phyloP scores from a whole-genome alignment of 92 coral and sea anemone genomes.

The Phymanthus crucifer region DNA sequence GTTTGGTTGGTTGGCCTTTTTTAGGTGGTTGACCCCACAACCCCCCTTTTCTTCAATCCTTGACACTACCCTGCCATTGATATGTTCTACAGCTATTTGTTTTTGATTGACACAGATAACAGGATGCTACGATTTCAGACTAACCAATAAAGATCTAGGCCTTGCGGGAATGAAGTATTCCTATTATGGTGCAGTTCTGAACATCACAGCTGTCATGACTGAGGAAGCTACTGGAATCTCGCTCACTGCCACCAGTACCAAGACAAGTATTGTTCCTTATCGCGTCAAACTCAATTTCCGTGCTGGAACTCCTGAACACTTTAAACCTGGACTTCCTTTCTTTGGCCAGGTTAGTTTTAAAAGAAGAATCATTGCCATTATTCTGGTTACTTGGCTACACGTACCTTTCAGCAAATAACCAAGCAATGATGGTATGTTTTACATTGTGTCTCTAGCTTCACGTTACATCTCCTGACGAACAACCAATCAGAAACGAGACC shows the following conservation, averaged over 20 bases:
- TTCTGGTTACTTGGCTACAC: not conserved
- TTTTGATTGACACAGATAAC: constrained; percentile 52
- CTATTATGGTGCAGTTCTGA: constrained; percentile 26
- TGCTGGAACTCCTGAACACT: constrained; percentile 57
- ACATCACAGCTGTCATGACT: constrained; percentile 67
- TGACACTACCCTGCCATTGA: too few relatives aligned
- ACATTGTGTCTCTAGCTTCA: constrained; percentile 40
- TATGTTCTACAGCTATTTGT: not conserved
- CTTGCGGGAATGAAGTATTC: constrained; percentile 17
- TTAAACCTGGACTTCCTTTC: constrained; percentile 89
- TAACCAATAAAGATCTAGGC: constrained; percentile 42
- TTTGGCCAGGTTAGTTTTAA: constrained; percentile 67
- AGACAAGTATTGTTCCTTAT: constrained; percentile 37
- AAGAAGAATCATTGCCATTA: too few relatives aligned
- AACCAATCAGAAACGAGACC: constrained; percentile 47
- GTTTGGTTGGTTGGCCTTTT: too few relatives aligned
- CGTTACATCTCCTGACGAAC: constrained; percentile 70
- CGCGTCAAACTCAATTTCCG: constrained; percentile 52
- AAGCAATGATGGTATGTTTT: not conserved
- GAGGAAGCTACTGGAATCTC: constrained; percentile 81
- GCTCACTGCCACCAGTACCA: constrained; percentile 54
- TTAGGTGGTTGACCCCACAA: too few relatives aligned
- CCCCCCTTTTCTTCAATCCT: too few relatives aligned
- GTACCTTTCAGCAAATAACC: too few relatives aligned
- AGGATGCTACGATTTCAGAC: constrained; percentile 81